Conservation (phyloP, 1,140 invertebrate genomes). For the Cecropterus lyciades region DNA sequence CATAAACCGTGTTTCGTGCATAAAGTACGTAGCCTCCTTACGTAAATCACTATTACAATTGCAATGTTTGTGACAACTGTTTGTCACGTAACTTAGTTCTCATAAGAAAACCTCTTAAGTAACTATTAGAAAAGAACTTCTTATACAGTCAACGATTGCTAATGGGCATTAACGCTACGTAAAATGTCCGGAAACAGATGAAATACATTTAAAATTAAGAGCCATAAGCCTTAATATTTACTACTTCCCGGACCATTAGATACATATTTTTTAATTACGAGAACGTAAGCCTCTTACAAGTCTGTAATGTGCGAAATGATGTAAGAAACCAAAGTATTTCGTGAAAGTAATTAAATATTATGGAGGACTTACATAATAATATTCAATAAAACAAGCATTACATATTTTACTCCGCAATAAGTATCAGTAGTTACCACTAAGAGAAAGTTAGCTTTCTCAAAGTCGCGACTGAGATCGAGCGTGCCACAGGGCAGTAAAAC, state of each 20-base stretch:
- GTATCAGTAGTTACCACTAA: constrained; percentile 15
- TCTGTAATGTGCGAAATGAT: not conserved
- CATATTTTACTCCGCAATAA: constrained; percentile 12
- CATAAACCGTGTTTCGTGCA: too few species aligned
- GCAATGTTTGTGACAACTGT: not conserved
- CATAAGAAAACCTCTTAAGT: constrained; percentile 4
- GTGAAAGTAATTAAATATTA: constrained; percentile 20
- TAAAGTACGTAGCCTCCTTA: not conserved
- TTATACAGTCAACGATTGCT: not conserved
- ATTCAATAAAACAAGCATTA: constrained; percentile 6
- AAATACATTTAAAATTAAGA: not conserved
- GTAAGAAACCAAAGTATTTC: constrained; percentile 1
- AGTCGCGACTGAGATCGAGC: constrained; percentile 48
- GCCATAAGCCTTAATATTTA: not conserved
- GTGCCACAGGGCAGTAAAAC: constrained; percentile 49
- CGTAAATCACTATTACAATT: not conserved
- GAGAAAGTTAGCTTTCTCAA: constrained; percentile 61
- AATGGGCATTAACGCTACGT: not conserved
- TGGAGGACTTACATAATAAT: constrained; percentile 21
- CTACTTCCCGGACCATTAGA: not conserved
- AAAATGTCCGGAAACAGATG: not conserved
- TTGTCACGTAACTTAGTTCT: constrained; percentile 18
- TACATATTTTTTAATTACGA: constrained; percentile 1
- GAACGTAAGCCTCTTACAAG: not conserved
- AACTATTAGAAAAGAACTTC: not conserved